Percentiles rank a stretch among this genome's conserved stretches.
phyloP scores from a whole-genome alignment of 2,888 invertebrate genomes.

The Morinoia aosen region DNA sequence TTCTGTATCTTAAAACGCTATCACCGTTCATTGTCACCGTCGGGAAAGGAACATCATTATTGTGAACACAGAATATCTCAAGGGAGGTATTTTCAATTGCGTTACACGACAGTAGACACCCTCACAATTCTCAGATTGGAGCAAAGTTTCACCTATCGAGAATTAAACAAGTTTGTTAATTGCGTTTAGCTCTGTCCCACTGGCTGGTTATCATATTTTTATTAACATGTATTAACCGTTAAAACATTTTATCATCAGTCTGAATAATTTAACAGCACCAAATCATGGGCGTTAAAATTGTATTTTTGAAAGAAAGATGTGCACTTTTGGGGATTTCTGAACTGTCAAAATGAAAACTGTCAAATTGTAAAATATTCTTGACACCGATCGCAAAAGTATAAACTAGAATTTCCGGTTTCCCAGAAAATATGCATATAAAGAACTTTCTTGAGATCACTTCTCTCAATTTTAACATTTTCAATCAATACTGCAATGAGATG shows the following conservation, averaged over 20 bases:
- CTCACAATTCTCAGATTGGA: neutral
- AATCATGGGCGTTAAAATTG: neutral
- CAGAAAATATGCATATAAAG: neutral
- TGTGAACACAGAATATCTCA: neutral
- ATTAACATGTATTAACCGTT: neutral
- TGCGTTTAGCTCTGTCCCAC: no score
- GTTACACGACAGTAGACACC: neutral
- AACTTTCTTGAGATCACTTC: neutral
- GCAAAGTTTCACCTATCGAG: neutral
- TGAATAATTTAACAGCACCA: neutral
- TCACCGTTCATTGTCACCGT: neutral
- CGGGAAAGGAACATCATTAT: neutral
- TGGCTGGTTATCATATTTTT: no score
- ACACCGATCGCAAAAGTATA: neutral
- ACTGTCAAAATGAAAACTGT: no score
- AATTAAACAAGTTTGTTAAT: neutral
- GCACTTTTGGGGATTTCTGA: neutral
- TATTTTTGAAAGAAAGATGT: neutral
- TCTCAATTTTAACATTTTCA: no score
- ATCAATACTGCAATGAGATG: no score
- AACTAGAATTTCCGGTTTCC: neutral
- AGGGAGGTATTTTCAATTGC: neutral
- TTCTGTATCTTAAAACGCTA: no score
- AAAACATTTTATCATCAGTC: neutral
- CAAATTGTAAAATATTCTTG: no score